These are phyloP conservation scores for Trogon surrucura DNA, from an alignment of 2,113 vertebrate species.

Conservation along the genomic window DNA sequence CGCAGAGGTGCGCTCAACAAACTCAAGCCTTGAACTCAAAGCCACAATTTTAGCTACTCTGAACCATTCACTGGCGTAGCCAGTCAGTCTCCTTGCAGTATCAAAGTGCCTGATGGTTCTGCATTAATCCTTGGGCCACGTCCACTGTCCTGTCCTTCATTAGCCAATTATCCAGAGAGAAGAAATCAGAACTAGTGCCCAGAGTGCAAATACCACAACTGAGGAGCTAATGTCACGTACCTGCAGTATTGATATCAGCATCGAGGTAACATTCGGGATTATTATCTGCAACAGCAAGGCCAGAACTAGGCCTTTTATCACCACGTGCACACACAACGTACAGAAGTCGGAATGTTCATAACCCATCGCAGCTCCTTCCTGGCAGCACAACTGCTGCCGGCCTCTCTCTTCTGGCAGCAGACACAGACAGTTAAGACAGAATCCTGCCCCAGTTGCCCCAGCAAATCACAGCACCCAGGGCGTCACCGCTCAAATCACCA, in stretches of 20 bases:
- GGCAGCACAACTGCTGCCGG: background rate
- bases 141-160: background rate
- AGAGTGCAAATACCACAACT: background rate
- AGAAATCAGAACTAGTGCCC: background rate
- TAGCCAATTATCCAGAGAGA: background rate
- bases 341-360: background rate
- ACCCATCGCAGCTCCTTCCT: background rate
- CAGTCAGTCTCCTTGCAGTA: background rate
- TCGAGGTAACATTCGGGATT: background rate
- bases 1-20: background rate
- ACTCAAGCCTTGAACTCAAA: background rate
- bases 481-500: background rate
- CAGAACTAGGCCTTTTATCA: background rate
- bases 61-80: background rate
- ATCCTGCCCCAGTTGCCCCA: background rate
- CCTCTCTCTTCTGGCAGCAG: background rate
- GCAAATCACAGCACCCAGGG: accelerated
- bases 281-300: background rate
- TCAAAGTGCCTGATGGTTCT: background rate
- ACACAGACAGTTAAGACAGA: accelerated
- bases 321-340: background rate
- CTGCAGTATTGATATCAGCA: background rate
- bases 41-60: background rate
- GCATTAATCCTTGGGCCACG: background rate
- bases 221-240: background rate